These are phyloP conservation scores for Carassius carassius DNA, from an alignment of 2,113 vertebrate species.

Conservation along the genomic window DNA sequence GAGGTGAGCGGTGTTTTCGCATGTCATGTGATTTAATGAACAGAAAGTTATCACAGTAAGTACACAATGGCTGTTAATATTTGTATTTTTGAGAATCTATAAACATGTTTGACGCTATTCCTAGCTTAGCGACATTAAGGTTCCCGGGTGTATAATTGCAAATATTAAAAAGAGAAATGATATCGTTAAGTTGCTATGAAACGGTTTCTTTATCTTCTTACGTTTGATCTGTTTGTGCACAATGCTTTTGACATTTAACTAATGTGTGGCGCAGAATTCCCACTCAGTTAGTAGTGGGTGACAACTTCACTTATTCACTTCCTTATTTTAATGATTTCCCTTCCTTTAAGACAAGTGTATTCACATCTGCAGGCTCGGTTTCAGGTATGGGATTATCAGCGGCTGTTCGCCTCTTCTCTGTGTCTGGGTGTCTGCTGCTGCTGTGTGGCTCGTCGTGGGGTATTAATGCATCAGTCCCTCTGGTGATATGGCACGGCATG, in stretches of 20 bases:
- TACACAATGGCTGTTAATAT: not conserved
- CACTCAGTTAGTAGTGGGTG: not conserved
- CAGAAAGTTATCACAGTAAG: constrained; percentile 37
- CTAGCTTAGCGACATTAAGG: not conserved
- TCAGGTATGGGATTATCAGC: constrained; percentile 61
- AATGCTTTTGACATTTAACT: not conserved
- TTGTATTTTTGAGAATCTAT: too few species aligned
- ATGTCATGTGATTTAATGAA: constrained; percentile 15
- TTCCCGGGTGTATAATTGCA: not conserved
- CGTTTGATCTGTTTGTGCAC: not conserved
- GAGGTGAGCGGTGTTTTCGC: not conserved
- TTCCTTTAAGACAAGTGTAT: not conserved
- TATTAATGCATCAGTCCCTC: constrained; percentile 67
- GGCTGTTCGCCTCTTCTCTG: constrained; percentile 58
- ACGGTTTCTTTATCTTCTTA: not conserved
- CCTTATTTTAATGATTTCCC: not conserved
- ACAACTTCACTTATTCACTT: not conserved
- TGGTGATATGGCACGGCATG: constrained; percentile 98
- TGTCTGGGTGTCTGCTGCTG: constrained; percentile 59
- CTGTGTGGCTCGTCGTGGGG: constrained; percentile 47
- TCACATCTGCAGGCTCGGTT: not conserved
- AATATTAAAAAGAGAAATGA: not conserved
- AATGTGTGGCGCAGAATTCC: not conserved
- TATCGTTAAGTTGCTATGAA: not conserved
- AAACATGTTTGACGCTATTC: not conserved